Evolutionary conservation across 2,797 vertebrate species (phyloP).

Genomic region (Mus spretus): DNA sequence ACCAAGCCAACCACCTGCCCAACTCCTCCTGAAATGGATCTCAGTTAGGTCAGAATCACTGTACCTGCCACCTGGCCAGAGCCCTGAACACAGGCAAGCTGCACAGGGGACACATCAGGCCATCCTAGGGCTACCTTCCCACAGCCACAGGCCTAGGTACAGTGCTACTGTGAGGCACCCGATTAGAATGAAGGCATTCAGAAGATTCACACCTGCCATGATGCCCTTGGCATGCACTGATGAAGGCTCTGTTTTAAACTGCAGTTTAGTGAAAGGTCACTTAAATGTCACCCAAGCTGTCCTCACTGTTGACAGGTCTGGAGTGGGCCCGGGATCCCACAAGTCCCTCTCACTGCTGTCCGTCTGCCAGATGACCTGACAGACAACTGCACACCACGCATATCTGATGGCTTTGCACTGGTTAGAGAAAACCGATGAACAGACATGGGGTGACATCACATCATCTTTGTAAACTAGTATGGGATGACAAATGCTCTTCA

Average conservation of each 20-base stretch:
- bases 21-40: neutral
- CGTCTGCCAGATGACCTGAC: no score
- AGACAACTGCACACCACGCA: neutral
- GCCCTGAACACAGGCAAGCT: rapidly evolving
- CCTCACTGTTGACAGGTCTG: neutral
- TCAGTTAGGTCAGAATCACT: neutral
- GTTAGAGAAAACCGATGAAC: neutral
- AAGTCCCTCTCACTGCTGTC: neutral
- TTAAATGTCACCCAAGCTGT: neutral
- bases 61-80: neutral
- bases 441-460: neutral
- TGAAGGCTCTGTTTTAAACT: constrained; percentile 32
- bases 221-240: neutral
- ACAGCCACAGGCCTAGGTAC: no score
- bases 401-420: neutral
- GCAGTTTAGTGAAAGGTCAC: neutral
- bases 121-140: neutral
- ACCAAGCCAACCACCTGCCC: neutral
- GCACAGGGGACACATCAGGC: rapidly evolving
- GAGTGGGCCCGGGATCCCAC: neutral
- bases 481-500: neutral
- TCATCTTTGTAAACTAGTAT: neutral
- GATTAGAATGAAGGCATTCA: neutral
- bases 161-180: neutral
- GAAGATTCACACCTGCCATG: neutral